A percentile compares a stretch with the other conserved stretches of the same genome.
These are phyloP conservation scores for Eupithecia centaureata DNA, from an alignment of 2,888 invertebrate genomes.

Conservation along the genomic window DNA sequence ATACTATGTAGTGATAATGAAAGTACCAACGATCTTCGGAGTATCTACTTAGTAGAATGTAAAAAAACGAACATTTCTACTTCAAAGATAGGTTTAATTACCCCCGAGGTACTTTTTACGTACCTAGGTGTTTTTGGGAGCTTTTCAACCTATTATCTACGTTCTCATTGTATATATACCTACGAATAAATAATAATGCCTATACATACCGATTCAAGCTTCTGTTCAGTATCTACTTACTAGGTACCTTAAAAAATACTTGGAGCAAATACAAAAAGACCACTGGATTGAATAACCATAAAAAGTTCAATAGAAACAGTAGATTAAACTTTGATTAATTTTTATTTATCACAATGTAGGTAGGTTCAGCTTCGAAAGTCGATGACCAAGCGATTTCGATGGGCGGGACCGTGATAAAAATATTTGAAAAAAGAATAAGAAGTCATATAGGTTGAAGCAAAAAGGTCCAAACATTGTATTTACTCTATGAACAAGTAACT, in stretches of 20 bases:
- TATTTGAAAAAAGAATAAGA: slow-evolving; percentile 48
- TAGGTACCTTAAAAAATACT: not conserved
- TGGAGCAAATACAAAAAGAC: slow-evolving; percentile 35
- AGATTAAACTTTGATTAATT: slow-evolving; percentile 80
- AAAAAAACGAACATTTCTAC: no score
- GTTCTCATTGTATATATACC: not conserved
- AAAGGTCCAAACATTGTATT: slow-evolving; percentile 49
- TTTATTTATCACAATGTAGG: slow-evolving; percentile 59
- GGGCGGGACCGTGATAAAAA: slow-evolving; percentile 58
- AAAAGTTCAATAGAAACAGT: slow-evolving; percentile 71
- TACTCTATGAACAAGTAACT: slow-evolving; percentile 34
- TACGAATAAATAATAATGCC: no score
- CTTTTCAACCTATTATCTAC: not conserved
- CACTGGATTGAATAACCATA: slow-evolving; percentile 43
- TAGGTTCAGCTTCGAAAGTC: slow-evolving; percentile 50
- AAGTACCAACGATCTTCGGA: no score
- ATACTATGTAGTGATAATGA: no score
- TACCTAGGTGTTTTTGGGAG: not conserved
- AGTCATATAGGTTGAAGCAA: slow-evolving; percentile 57
- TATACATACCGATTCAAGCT: not conserved
- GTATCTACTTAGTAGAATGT: no score
- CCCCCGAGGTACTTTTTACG: no score
- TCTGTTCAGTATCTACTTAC: not conserved
- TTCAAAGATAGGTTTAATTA: no score
- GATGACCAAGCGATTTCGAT: slow-evolving; percentile 66